Evolutionary conservation across 2,888 invertebrate species (phyloP).

Genomic region (Thelaira solivaga): DNA sequence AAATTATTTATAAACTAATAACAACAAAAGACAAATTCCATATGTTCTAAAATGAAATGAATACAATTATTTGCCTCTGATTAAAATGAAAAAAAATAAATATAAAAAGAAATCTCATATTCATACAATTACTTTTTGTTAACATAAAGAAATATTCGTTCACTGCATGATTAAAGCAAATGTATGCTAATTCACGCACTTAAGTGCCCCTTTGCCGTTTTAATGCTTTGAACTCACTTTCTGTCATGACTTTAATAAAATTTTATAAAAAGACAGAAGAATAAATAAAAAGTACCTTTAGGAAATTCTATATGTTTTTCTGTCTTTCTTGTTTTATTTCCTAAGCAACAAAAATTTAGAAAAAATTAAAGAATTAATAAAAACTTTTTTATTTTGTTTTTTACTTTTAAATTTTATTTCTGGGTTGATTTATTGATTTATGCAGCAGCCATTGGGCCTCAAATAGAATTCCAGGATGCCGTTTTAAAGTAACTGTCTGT

Average conservation of each 20-base stretch:
- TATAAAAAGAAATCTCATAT: not conserved
- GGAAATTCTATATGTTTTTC: too few species aligned
- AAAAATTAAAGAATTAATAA: too few species aligned
- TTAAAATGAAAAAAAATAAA: not conserved
- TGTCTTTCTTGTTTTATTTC: too few species aligned
- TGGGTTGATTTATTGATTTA: too few species aligned
- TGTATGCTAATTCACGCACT: slow-evolving; percentile 60
- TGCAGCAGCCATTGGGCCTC: too few species aligned
- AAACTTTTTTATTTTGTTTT: too few species aligned
- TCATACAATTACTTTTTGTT: slow-evolving; percentile 5
- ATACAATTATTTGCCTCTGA: not conserved
- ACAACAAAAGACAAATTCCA: too few species aligned
- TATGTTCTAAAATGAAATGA: not conserved
- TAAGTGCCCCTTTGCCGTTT: slow-evolving; percentile 42
- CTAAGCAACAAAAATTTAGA: too few species aligned
- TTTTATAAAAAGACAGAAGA: slow-evolving; percentile 9
- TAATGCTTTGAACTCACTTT: slow-evolving; percentile 24
- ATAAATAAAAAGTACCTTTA: slow-evolving; percentile 8
- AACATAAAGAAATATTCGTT: not conserved
- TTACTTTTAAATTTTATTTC: too few species aligned
- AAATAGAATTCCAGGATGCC: too few species aligned
- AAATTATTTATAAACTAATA: slow-evolving; percentile 35
- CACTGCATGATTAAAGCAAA: slow-evolving; percentile 44
- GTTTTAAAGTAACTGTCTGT: too few species aligned
- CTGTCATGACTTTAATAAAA: not conserved